These are phyloP conservation scores for Teinopalpus imperialis DNA, from an alignment of 2,888 invertebrate species.

Conservation along the genomic window DNA sequence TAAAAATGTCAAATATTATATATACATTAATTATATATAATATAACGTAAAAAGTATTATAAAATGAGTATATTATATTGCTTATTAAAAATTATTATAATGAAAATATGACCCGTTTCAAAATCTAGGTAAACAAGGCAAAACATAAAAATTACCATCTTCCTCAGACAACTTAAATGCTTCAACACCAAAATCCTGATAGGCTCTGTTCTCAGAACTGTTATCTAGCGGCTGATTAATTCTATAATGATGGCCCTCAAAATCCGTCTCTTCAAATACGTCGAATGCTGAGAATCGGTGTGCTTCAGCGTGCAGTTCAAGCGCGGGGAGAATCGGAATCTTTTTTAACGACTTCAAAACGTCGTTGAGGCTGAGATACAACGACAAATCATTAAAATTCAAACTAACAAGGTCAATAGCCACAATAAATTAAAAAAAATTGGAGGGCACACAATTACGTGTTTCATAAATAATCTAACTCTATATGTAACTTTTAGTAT, in stretches of 20 bases:
- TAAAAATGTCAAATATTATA: no score
- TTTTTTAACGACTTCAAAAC: conserved; percentile 89
- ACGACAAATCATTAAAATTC: conserved; percentile 11
- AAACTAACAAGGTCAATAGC: no score
- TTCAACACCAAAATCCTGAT: conserved; percentile 70
- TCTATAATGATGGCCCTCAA: conserved; percentile 65
- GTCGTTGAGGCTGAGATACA: conserved; percentile 84
- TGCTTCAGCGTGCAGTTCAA: conserved; percentile 85
- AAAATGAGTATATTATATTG: no score
- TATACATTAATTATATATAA: no score
- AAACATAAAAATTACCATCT: conserved; percentile 73
- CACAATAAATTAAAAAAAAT: neutral
- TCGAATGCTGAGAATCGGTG: conserved; percentile 84
- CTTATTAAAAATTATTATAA: no score
- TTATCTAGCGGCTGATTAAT: conserved; percentile 58
- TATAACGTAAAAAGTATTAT: no score
- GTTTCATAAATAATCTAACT: conserved; percentile 3
- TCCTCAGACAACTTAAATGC: conserved; percentile 73
- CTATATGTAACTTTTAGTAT: neutral
- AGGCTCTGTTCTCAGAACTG: conserved; percentile 59
- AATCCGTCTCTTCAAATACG: conserved; percentile 79
- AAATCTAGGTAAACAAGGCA: no score
- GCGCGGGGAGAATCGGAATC: conserved; percentile 91
- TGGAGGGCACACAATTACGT: neutral
- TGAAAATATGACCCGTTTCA: no score